These are phyloP conservation scores for Heliornis fulica DNA, from an alignment of 2,113 vertebrate species.

Conservation along the genomic window DNA sequence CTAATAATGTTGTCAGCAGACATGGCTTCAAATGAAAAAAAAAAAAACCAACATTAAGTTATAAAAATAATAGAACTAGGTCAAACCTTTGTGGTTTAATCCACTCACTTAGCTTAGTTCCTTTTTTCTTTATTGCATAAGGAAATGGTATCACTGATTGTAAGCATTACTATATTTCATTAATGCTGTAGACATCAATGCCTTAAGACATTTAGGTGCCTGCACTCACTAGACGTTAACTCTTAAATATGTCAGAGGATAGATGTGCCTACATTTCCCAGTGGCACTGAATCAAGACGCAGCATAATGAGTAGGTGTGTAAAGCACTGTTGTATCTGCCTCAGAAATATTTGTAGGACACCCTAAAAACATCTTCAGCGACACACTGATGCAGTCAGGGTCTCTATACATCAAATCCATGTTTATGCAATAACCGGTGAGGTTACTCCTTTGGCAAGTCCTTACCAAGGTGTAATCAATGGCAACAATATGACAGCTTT, in stretches of 20 bases:
- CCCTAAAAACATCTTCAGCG: constrained; percentile 34
- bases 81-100: not conserved
- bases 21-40: not conserved
- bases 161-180: constrained; percentile 8
- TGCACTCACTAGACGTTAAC: not conserved
- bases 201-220: not conserved
- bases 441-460: constrained; percentile 23
- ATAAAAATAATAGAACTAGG: not conserved
- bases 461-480: not conserved
- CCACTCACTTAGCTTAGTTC: not conserved
- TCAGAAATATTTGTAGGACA: constrained; percentile 40
- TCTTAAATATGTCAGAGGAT: not conserved
- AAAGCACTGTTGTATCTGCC: not conserved
- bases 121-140: constrained; percentile 19
- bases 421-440: constrained; percentile 3
- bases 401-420: constrained; percentile 26
- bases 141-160: not conserved
- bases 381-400: not conserved
- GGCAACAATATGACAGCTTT: not conserved
- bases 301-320: not conserved
- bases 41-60: not conserved
- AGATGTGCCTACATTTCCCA: not conserved
- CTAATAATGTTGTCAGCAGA: constrained; percentile 31
- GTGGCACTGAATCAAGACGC: not conserved
- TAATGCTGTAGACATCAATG: not conserved